Percentiles rank a stretch among this genome's conserved stretches.
These are phyloP conservation scores for Sylvicola cinctus DNA, from an alignment of 2,888 invertebrate genomes.

Conservation along the genomic window DNA sequence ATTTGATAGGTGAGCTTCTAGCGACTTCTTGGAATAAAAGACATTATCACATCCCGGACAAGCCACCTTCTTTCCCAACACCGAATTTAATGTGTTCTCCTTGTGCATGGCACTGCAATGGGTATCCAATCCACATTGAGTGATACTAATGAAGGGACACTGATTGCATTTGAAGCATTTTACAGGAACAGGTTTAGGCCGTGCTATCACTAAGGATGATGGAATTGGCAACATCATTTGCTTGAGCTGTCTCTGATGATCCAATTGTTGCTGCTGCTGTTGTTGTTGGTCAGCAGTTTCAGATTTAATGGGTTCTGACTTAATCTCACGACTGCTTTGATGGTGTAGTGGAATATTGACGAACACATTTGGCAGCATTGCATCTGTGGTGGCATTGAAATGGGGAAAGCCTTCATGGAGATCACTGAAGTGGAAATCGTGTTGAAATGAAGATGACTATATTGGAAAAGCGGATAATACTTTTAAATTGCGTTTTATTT, in stretches of 20 bases:
- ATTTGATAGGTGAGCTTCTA: constrained; percentile 40
- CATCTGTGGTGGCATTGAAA: not conserved
- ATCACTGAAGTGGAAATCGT: too few species aligned
- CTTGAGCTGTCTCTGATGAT: too few species aligned
- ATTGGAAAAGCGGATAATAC: too few species aligned
- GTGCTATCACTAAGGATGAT: constrained; percentile 6
- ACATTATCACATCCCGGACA: constrained; percentile 48
- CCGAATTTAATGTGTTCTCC: not conserved
- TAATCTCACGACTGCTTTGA: constrained; percentile 15
- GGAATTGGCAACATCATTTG: not conserved
- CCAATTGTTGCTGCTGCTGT: constrained; percentile 6
- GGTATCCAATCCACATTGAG: constrained; percentile 10
- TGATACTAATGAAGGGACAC: constrained; percentile 18
- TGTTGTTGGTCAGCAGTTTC: constrained; percentile 12
- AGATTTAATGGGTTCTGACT: constrained; percentile 23
- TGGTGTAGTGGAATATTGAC: constrained; percentile 16
- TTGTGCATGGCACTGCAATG: constrained; percentile 9
- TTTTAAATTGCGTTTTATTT: too few species aligned
- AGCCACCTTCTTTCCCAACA: constrained; percentile 25
- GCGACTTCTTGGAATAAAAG: constrained; percentile 38
- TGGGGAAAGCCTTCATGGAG: too few species aligned
- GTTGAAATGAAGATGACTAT: too few species aligned
- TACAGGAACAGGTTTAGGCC: constrained; percentile 4
- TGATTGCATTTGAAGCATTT: constrained; percentile 15
- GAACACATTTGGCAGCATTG: constrained; percentile 3